Evolutionary conservation across 2,113 vertebrate species (phyloP).

Genomic region (Caranx ignobilis): DNA sequence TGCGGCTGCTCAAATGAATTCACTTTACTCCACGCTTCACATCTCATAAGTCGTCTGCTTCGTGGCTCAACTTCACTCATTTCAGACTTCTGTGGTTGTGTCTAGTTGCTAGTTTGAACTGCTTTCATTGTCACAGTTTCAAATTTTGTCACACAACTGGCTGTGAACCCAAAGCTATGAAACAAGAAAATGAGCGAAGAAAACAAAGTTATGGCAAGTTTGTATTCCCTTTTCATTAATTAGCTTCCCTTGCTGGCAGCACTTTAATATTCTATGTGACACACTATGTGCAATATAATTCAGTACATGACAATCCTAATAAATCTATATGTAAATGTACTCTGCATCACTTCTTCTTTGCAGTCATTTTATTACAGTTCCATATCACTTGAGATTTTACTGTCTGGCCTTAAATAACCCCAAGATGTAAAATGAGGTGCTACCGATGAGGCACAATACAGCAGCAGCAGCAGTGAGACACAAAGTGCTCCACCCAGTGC

Average conservation of each 20-base stretch:
- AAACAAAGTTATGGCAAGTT: not conserved
- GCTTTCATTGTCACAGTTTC: not conserved
- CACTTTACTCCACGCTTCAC: constrained; percentile 12
- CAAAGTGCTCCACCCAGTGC: not conserved
- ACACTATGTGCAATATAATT: not conserved
- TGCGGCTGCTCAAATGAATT: not conserved
- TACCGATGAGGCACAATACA: not conserved
- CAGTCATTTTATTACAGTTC: not conserved
- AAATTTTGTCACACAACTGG: not conserved
- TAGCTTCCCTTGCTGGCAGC: no score
- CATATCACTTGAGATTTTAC: not conserved
- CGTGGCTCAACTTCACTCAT: not conserved
- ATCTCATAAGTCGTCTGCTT: not conserved
- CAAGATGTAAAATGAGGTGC: not conserved
- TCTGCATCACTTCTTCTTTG: not conserved
- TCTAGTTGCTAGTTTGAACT: not conserved
- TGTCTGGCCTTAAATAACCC: not conserved
- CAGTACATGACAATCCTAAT: not conserved
- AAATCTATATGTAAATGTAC: not conserved
- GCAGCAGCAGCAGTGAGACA: not conserved
- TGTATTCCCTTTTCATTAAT: not conserved
- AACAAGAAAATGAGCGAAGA: not conserved
- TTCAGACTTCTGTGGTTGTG: not conserved
- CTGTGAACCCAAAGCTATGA: not conserved
- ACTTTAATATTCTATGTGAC: not conserved